Conservation (phyloP, 35 echinoderm and acorn worm species). For the Lytechinus pictus region DNA sequence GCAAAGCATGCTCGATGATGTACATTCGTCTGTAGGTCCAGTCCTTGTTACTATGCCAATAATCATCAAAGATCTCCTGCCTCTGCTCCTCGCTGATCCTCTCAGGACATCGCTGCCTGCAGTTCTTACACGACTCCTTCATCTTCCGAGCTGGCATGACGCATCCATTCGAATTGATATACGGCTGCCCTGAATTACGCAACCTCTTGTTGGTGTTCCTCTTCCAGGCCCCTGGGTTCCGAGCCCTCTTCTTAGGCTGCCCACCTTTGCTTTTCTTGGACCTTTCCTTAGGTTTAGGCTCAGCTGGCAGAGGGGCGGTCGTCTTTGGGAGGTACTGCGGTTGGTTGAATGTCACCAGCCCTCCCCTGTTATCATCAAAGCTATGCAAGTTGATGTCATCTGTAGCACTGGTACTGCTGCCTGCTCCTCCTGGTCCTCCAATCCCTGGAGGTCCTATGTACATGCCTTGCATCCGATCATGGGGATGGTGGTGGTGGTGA, state of each 20-base stretch:
- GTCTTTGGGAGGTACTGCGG: not conserved
- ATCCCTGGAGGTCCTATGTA: not conserved
- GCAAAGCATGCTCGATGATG: slow-evolving; percentile 5
- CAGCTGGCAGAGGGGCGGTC: not conserved
- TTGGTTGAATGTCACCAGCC: not conserved
- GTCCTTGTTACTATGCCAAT: slow-evolving; percentile 23
- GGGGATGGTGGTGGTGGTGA: not conserved
- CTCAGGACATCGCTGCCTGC: slow-evolving; percentile 23
- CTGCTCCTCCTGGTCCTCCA: not conserved
- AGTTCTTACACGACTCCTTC: slow-evolving; percentile 37
- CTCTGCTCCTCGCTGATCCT: slow-evolving; percentile 34
- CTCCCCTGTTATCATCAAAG: not conserved
- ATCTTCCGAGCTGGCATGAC: slow-evolving; percentile 9
- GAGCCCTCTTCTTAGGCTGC: not conserved
- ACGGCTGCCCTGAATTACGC: not conserved
- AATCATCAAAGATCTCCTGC: slow-evolving; percentile 16
- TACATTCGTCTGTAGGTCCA: slow-evolving; percentile 17
- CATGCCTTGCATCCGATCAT: slow-evolving; percentile 19
- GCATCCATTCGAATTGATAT: slow-evolving; percentile 19
- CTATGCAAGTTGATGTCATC: not conserved
- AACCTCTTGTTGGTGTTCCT: slow-evolving; percentile 23
- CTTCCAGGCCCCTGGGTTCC: slow-evolving; percentile 24
- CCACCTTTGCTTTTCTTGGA: slow-evolving; percentile 18
- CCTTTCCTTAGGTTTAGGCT: not conserved
- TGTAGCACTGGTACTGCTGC: not conserved